A percentile compares a stretch with the other conserved stretches of the same genome.
phyloP scores from a whole-genome alignment of 2,888 invertebrate species.

The Drosophila pullipes region DNA sequence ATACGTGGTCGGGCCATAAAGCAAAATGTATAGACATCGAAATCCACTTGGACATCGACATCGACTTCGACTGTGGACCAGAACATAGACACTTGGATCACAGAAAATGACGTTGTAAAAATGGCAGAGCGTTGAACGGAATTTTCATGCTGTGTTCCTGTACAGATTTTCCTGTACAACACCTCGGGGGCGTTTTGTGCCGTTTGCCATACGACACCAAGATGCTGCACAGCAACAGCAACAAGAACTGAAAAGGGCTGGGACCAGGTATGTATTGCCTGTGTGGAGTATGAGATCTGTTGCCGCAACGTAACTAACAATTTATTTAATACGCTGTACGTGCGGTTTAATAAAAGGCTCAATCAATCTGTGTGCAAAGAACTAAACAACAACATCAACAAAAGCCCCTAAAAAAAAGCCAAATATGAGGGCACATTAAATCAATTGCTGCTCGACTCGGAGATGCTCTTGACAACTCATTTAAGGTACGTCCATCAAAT shows the following conservation, averaged over 20 bases:
- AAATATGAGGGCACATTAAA: conserved; percentile 50
- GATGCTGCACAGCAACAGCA: conserved; percentile 30
- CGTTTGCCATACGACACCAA: conserved; percentile 76
- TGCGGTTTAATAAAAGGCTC: conserved; percentile 82
- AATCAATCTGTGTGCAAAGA: conserved; percentile 74
- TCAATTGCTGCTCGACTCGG: conserved; percentile 50
- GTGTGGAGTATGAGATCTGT: conserved; percentile 34
- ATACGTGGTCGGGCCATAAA: conserved; percentile 81
- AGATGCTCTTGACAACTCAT: conserved; percentile 52
- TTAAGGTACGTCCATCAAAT: conserved; percentile 14
- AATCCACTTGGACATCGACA: conserved; percentile 18
- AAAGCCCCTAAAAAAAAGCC: conserved; percentile 38
- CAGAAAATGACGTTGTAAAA: conserved; percentile 76
- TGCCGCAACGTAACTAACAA: conserved; percentile 83
- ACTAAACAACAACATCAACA: conserved; percentile 43
- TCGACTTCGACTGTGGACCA: conserved; percentile 34
- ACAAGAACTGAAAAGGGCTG: conserved; percentile 53
- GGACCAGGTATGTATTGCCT: conserved; percentile 26
- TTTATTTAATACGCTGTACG: conserved; percentile 84
- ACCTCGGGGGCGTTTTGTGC: conserved; percentile 78
- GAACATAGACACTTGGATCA: conserved; percentile 53
- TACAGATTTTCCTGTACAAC: conserved; percentile 71
- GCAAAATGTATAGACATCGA: conserved; percentile 68
- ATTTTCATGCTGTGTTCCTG: conserved; percentile 60
- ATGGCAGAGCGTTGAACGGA: conserved; percentile 67